Percentiles rank a stretch among this genome's conserved stretches.
These are phyloP conservation scores for Pogonognathellus flavescens DNA, from an alignment of 1,140 invertebrate genomes.

Conservation along the genomic window DNA sequence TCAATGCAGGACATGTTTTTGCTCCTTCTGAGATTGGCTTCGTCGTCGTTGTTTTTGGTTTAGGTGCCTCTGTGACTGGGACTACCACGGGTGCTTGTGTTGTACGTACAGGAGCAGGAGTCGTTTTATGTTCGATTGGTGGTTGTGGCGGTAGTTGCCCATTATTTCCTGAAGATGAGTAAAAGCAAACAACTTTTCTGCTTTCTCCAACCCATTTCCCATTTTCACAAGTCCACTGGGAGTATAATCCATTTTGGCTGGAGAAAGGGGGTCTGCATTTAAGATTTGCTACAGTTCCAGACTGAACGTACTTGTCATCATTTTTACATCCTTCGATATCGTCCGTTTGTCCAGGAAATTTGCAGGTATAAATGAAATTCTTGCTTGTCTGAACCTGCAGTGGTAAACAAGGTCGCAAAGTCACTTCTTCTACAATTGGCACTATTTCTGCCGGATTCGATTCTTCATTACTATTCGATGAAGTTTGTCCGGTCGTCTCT, in stretches of 20 bases:
- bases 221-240: constrained; percentile 56
- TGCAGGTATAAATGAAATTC: constrained; percentile 56
- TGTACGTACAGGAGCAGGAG: no score
- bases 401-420: neutral
- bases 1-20: constrained; percentile 48
- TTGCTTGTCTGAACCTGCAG: constrained; percentile 15
- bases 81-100: neutral
- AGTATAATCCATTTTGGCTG: neutral
- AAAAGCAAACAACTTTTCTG: constrained; percentile 51
- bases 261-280: constrained; percentile 48
- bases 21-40: neutral
- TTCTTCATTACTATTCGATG: no score
- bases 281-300: constrained; percentile 47
- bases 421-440: neutral
- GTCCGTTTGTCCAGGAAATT: constrained; percentile 1
- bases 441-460: neutral
- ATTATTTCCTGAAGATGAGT: neutral
- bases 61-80: neutral
- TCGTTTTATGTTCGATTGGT: neutral
- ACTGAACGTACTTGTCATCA: neutral
- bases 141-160: neutral
- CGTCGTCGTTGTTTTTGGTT: neutral
- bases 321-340: constrained; percentile 32
- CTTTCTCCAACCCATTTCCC: constrained; percentile 52
- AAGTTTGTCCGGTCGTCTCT: neutral